Conservation (phyloP, 2,888 invertebrate genomes). For the Hirtodrosophila alboralis region DNA sequence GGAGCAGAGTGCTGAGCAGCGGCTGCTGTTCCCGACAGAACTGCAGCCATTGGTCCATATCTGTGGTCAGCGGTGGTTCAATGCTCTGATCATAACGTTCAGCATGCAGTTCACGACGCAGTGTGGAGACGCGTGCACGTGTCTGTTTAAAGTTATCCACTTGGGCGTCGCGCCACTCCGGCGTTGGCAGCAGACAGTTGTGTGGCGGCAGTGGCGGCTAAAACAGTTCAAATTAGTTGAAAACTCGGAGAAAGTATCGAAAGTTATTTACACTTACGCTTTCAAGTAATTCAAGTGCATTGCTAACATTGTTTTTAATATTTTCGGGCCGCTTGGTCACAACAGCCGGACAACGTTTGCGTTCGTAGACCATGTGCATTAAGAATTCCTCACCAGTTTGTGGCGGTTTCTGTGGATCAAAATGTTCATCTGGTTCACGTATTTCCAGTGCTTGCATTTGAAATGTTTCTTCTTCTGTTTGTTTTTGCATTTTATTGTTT, state of each 20-base stretch:
- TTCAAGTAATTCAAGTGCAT: conserved; percentile 15
- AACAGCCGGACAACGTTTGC: conserved; percentile 81
- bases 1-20: conserved; percentile 76
- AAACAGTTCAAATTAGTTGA: not conserved
- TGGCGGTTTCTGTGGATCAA: conserved; percentile 79
- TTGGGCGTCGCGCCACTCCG: conserved; percentile 82
- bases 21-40: conserved; percentile 80
- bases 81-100: conserved; percentile 50
- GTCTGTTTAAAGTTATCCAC: conserved; percentile 72
- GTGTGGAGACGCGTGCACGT: conserved; percentile 55
- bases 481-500: conserved; percentile 22
- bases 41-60: conserved; percentile 69
- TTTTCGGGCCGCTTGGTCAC: conserved; percentile 70
- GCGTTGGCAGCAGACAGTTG: conserved; percentile 75
- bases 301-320: conserved; percentile 23
- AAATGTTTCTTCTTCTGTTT: conserved; percentile 68
- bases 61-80: conserved; percentile 67
- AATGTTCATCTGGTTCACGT: conserved; percentile 73
- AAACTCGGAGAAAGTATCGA: too few relatives aligned
- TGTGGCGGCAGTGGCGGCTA: conserved; percentile 52
- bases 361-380: conserved; percentile 82
- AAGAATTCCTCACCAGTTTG: conserved; percentile 82
- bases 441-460: conserved; percentile 82
- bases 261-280: conserved; percentile 36
- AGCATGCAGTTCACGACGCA: conserved; percentile 57